These are phyloP conservation scores for Mormyrus iriodes DNA, from an alignment of 2,113 vertebrate species.

Conservation along the genomic window DNA sequence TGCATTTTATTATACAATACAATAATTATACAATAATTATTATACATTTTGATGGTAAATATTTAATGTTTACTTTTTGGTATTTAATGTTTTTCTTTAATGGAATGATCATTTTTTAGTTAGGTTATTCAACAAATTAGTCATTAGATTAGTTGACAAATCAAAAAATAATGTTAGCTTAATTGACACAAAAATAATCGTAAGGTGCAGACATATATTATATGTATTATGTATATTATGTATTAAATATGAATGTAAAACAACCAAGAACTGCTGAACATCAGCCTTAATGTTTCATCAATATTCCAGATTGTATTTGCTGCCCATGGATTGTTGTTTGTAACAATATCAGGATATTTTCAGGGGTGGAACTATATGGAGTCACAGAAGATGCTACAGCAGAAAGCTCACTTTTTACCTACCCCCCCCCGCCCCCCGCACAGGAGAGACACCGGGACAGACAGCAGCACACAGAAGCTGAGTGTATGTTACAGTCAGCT, in stretches of 20 bases:
- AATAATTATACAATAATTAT: too few species aligned
- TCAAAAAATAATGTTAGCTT: too few species aligned
- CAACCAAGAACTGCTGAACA: background rate
- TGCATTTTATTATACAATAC: background rate
- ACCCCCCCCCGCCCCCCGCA: background rate
- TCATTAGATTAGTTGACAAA: background rate
- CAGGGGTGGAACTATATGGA: background rate
- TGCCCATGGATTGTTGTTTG: background rate
- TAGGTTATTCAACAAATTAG: background rate
- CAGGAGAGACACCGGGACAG: background rate
- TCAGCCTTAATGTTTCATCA: background rate
- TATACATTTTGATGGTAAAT: background rate
- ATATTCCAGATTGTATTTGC: background rate
- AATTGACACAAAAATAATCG: background rate
- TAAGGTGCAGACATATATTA: background rate
- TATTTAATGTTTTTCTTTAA: background rate
- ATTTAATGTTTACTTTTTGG: background rate
- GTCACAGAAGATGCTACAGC: background rate
- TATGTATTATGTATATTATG: background rate
- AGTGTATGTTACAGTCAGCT: background rate
- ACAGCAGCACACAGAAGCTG: background rate
- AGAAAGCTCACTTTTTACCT: background rate
- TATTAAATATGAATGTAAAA: background rate
- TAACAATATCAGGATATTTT: background rate
- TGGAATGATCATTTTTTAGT: background rate